Percentiles rank a stretch among this genome's conserved stretches.
Conservation (phyloP, 2,797 vertebrate species). For the Phrynocephalus guinanensis region DNA sequence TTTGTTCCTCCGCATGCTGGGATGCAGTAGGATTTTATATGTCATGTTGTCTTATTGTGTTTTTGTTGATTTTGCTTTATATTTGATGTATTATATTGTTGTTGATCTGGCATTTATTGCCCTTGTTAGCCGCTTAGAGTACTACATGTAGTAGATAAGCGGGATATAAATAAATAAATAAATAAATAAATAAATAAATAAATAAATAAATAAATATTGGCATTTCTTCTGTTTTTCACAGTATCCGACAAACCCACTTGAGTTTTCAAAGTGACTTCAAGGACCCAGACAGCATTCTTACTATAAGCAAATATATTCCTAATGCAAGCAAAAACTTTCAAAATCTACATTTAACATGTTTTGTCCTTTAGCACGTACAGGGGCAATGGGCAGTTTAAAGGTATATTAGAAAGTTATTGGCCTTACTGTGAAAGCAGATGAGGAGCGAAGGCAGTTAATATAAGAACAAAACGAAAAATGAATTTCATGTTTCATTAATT, state of each 20-base stretch:
- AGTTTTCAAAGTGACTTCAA: constrained; percentile 1
- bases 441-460: constrained; percentile 55
- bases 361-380: constrained; percentile 41
- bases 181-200: too few relatives aligned
- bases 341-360: constrained; percentile 10
- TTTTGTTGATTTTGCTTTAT: too few relatives aligned
- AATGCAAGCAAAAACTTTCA: constrained; percentile 1
- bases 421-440: constrained; percentile 65
- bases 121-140: too few relatives aligned
- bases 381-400: constrained; percentile 34
- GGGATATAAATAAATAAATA: too few relatives aligned
- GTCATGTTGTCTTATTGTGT: too few relatives aligned
- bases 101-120: too few relatives aligned
- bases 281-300: neutral
- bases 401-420: constrained; percentile 42
- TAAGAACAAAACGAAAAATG: constrained; percentile 73
- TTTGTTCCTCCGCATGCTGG: too few relatives aligned
- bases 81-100: too few relatives aligned
- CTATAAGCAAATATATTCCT: too few relatives aligned
- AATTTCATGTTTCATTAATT: constrained; percentile 79
- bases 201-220: too few relatives aligned
- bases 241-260: constrained; percentile 4
- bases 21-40: too few relatives aligned
- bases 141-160: too few relatives aligned
- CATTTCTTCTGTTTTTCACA: constrained; percentile 8